Evolutionary conservation across 2,888 invertebrate species (phyloP), one percentile per base, ranked within the genome.

Genomic region (Microchrysa polita): DNA sequence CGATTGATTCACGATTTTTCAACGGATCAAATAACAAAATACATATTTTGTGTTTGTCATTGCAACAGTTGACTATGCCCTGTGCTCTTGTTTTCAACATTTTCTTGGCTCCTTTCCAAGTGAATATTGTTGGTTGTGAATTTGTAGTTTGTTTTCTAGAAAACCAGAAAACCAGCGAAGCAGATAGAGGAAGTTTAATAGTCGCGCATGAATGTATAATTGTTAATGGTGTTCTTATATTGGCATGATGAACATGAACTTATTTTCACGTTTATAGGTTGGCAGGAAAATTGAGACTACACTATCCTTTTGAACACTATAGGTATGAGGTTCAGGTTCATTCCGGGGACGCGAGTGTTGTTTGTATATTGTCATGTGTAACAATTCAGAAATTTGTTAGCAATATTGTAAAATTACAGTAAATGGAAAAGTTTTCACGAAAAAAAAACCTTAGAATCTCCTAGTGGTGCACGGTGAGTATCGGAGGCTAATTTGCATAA

Each of bases 1-100:
- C 75, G 74, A 75, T 76, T 76, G 75, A 76, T 76, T 76, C 76
- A 76, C 76, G 76, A 76, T 76, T 76, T 76, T 76, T 57, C 65
- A 18, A 34, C 55, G 16, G 69, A 55, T 52, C 53, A 67, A 53
- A 67, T 20, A 40, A 69, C 9, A 55, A 40, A 69, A 57, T 40
- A 34, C 7, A n/a, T n/a, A n/a, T n/a, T n/a, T n/a, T 48, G 44
- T 48, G 27, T 20, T 61, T 44, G 65, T 65, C 65, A 65, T 34
- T 34, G 65, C 20, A 65, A 48, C 65, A 48, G 44, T 65, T 22
- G n/a, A n/a, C n/a, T n/a, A n/a, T n/a, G 65, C 12, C 22, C 48
- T 65, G 27, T 34, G 65, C 65, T 65, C 65, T 22, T 65, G 22
- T 65, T 48, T 48, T 48, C 48, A 48, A 48, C 14, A 48, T n/a